Base-by-base conservation (phyloP, 2,888 invertebrate genomes). In the Halictus ligatus region DNA sequence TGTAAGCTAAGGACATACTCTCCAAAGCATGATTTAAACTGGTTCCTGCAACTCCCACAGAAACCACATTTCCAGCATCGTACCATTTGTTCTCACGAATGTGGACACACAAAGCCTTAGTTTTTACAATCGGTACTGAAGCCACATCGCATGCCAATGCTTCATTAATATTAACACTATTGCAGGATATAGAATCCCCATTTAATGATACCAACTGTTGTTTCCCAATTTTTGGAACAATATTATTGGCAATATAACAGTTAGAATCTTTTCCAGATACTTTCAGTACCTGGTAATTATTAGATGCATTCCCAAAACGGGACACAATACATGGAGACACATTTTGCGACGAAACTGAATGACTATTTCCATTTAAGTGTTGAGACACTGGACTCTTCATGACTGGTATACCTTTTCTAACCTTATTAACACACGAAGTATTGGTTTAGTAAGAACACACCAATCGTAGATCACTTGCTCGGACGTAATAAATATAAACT, bases 1-100 rank as follows among this genome's bases (percentile, higher is more conserved):
- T 97, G 95, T 97, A 97, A 5, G 97, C 97, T 88, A 97, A 95
- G 89, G 97, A 97, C 96, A 97, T 97, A 94, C 96, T 97, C 93
- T 97, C 97, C 92, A 97, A 95, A 78, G 97, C 97, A 95, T 97
- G 97, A 93, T 97, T 97, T 86, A 97, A 96, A 43, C 93, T 94
- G 40, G 94, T 92, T 35, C 94, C 94, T 6, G 93, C 92, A 4
- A 94, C 92, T 12, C 94, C 94, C 4, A 93, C 93, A 1, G 94
- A 94, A 18, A 94, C 92, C 8, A 94, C 90, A 73, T 94, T 94
- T 8, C 94, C 93, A 43, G 94, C 94, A 78, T 94, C 94, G 48
- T 94, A 94, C 94, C 94, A 94, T 75, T 94, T 94, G 83, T 94
- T 94, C 43, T 94, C 94, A 69, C 94, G 80, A 67, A 94, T 94